Evolutionary conservation across 2,888 invertebrate species (phyloP), one percentile per base, ranked within the genome.

Genomic region (Allophyes oxyacanthae): DNA sequence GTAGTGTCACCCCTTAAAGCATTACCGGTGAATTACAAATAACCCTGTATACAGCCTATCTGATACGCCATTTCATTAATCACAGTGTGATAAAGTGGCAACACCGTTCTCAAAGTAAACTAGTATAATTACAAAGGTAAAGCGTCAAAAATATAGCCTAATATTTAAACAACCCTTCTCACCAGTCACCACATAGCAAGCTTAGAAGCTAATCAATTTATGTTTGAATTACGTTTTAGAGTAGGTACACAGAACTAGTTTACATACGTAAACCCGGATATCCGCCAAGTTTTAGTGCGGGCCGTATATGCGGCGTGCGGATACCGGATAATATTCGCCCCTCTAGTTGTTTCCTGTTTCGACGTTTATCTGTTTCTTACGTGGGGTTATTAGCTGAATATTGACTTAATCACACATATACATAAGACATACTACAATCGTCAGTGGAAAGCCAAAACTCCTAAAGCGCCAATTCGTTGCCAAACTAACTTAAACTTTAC

Each of bases 191-290:
- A 20, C 13, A 28, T 33, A 42, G 13, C 10, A 32, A 50, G 13
- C 41, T 26, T 42, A 33, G 45, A 10, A 60, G 7, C 32, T 64
- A 68, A 55, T 54, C 60, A 51, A 63, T 61, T 41, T 37, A 57
- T 52, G 49, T 62, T 62, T 32, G 25, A 50, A 62, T 59, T 63
- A 64, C 48, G 55, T 49, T 40, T 44, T 43, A 48, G 54, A 53
- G 45, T n/a, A n/a, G n/a, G n/a, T 52, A 45, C 20, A 43, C 43
- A 40, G 42, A 64, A 55, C 50, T 49, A 63, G 62, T 46, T 49
- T 28, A 55, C 48, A 45, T 44, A 56, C 33, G 41, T 68, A 68
- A 68, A 61, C 52, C 72, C 68, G 75, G 75, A 75, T 61, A 65
- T 68, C 65, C 72, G 72, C 15, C 45, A 58, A 64, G 59, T 67